Evolutionary conservation across 2,113 vertebrate species (phyloP), one percentile per base, ranked within the genome.

Genomic region (Proterorhinus semilunaris): DNA sequence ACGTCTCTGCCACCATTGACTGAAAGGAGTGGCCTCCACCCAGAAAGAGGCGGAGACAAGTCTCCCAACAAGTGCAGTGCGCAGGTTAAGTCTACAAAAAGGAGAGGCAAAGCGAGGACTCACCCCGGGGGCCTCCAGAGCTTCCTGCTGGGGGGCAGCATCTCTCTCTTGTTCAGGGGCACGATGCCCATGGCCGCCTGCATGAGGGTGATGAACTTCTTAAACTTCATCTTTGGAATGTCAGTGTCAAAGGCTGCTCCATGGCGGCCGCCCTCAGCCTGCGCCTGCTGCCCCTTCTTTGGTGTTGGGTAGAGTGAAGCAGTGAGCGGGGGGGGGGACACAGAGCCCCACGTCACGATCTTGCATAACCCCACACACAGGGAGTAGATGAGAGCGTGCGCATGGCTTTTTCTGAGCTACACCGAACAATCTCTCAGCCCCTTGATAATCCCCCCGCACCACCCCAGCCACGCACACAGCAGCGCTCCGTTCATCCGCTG

Each of bases 141-240:
- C 82, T 96, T 98, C 86, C 93, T 94, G 86, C 95, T 94, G 8
- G 95, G 93, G 0, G 96, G 96, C 49, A 98, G 87, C 48, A 98
- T 91, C 71, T 97, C 96, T 49, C 95, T 91, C 84, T 98, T 98
- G 91, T 97, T 98, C 66, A 98, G 93, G 10, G 96, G 96, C 21
- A 95, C 95, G 9, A 97, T 92, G 50, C 96, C 96, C 69, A 96
- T 90, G 0, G 95, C 96, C 9, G 95, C 95, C 86, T 98, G 96
- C 93, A 98, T 92, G 87, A 98, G 94, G 27, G 94, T 95, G 78
- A 95, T 94, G 15, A 96, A 98, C 85, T 98, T 98, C 93, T 98
- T 98, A 80, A 96, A 98, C 88, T 93, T 95, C 96, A 97, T 98
- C 78, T 88, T 90, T 79, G 46, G 76, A 46, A 21, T 15, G 13